Conservation (phyloP, 2,888 invertebrate species). For the Pseudococcus viburni region DNA sequence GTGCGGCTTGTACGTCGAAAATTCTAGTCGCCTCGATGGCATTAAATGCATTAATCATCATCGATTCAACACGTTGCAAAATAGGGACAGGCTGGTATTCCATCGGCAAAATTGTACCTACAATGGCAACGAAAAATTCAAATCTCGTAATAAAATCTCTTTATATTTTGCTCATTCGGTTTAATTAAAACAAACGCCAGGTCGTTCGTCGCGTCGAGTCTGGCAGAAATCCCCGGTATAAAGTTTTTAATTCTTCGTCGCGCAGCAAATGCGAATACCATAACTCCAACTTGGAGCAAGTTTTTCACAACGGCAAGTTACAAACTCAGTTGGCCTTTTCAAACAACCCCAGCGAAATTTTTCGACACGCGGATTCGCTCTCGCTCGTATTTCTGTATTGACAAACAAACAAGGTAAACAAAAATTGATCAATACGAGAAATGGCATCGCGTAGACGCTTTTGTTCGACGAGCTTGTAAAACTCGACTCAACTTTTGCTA, state of each 20-base stretch:
- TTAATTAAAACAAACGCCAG: constrained; percentile 31
- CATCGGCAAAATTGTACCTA: neutral
- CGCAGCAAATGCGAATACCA: neutral
- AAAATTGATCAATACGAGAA: constrained; percentile 42
- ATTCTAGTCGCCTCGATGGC: neutral
- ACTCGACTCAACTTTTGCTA: neutral
- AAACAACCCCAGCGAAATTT: neutral
- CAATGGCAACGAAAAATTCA: constrained; percentile 1
- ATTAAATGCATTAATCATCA: neutral
- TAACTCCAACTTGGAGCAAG: neutral
- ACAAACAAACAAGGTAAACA: constrained; percentile 39
- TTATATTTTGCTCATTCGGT: neutral
- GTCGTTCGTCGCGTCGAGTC: neutral
- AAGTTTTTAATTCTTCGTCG: constrained; percentile 12
- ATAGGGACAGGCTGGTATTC: neutral
- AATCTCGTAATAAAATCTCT: constrained; percentile 20
- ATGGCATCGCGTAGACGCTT: constrained; percentile 15
- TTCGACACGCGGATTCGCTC: neutral
- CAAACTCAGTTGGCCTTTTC: constrained; percentile 8
- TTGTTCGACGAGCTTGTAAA: neutral
- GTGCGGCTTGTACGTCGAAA: neutral
- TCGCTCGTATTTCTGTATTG: neutral
- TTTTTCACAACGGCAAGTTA: neutral
- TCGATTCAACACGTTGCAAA: constrained; percentile 31
- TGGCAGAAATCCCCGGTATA: neutral